Evolutionary conservation across 2,888 invertebrate species (phyloP), one percentile per base, ranked within the genome.

Genomic region (Biston betularia): DNA sequence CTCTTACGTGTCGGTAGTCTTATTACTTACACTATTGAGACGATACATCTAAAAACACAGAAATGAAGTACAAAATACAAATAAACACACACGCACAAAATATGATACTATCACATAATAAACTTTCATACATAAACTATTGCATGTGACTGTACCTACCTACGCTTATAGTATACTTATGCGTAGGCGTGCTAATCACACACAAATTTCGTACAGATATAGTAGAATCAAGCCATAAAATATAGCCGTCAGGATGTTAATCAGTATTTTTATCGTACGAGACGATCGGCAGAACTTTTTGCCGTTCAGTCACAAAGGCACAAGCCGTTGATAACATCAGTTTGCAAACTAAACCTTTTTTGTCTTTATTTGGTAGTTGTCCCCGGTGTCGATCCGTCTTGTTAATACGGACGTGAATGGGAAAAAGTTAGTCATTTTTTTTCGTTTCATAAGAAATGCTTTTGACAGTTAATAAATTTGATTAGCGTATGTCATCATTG

Each of bases 311-410:
- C 81, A 85, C 78, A 82, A 85, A 83, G 83, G 79, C 77, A 74
- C 77, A 67, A 78, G 84, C 92, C 87, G 66, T 88, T 83, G 92
- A 92, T 91, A 89, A 79, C 83, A 83, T 87, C 82, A 83, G 81
- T 85, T 88, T 83, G 87, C 89, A 82, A 89, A 86, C 87, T 86
- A 84, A 76, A 81, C 80, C 78, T 82, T 82, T 86, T 87, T 87
- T 83, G 75, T 81, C 46, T 80, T 80, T 79, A 56, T 68, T 76
- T 72, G 67, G 67, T 63, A 75, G 70, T 72, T 68, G 70, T 73
- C 72, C 63, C 52, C 24, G 44, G 66, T 62, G 73, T 63, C 72
- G 71, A 77, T 78, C 69, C 69, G 65, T 69, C 69, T 67, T 75
- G 72, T 68, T 74, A 65, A 52, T 69, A 46, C 46, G 62, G 34